These are phyloP conservation scores for Apamea sordens DNA, from an alignment of 2,888 invertebrate genomes.

Conservation along the genomic window DNA sequence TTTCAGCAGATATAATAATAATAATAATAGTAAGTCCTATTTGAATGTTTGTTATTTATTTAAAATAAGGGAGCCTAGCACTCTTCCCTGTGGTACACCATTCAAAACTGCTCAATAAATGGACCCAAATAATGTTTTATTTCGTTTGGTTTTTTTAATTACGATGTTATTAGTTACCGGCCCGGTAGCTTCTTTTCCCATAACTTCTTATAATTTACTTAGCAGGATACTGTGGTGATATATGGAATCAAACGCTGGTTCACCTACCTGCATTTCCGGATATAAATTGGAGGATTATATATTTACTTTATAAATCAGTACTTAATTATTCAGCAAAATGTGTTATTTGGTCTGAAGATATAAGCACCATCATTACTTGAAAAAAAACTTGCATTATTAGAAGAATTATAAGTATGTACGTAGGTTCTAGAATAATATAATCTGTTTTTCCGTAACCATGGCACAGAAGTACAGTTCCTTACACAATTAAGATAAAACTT, in stretches of 20 bases:
- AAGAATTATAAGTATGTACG: neutral
- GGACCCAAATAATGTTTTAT: neutral
- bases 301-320: neutral
- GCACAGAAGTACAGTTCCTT: conserved; percentile 38
- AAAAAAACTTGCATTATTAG: neutral
- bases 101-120: neutral
- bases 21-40: neutral
- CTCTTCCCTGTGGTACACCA: neutral
- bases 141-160: neutral
- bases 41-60: neutral
- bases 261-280: neutral
- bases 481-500: conserved; percentile 61
- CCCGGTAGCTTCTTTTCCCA: neutral
- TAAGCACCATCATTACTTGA: neutral
- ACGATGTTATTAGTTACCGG: neutral
- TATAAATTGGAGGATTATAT: neutral
- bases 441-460: conserved; percentile 19
- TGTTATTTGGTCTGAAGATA: neutral
- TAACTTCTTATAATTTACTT: neutral
- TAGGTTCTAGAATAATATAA: neutral
- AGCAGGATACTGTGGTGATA: no score
- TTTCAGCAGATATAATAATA: no score
- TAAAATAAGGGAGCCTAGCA: neutral
- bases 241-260: conserved; percentile 14
- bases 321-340: neutral